Evolutionary conservation across 1,140 invertebrate genomes (phyloP).

Genomic region (Psilanteris sp.): DNA sequence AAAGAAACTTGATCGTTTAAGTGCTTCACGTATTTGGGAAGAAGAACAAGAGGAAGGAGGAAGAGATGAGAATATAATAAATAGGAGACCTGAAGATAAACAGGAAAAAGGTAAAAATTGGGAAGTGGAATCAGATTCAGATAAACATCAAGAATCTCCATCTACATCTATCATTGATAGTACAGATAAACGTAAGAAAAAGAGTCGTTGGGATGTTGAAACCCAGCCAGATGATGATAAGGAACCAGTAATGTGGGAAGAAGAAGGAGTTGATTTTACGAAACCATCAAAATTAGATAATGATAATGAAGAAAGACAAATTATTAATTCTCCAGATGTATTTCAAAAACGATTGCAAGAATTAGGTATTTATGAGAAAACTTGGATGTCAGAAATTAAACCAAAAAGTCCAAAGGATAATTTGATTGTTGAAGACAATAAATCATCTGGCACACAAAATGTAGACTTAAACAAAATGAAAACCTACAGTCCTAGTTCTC

Average conservation of each 20-base stretch:
- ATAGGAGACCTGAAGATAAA: conserved; percentile 51
- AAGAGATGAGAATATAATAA: conserved; percentile 67
- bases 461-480: conserved; percentile 27
- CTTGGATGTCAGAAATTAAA: conserved; percentile 62
- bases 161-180: neutral
- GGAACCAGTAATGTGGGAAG: conserved; percentile 74
- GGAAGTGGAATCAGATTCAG: conserved; percentile 56
- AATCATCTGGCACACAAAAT: neutral
- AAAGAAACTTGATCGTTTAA: conserved; percentile 67
- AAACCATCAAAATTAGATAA: conserved; percentile 24
- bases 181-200: conserved; percentile 54
- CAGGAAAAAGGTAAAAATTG: conserved; percentile 54
- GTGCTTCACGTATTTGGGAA: conserved; percentile 76
- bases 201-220: conserved; percentile 72
- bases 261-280: conserved; percentile 70
- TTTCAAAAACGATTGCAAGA: conserved; percentile 65
- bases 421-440: neutral
- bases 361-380: conserved; percentile 58
- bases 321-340: conserved; percentile 54
- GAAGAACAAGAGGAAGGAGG: conserved; percentile 77
- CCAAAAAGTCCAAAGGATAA: conserved; percentile 4
- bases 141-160: conserved; percentile 4
- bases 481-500: conserved; percentile 74
- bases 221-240: conserved; percentile 67
- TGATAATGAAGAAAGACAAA: conserved; percentile 1